Conservation (phyloP, 1,140 invertebrate genomes). For the Drosophila grimshawi region DNA sequence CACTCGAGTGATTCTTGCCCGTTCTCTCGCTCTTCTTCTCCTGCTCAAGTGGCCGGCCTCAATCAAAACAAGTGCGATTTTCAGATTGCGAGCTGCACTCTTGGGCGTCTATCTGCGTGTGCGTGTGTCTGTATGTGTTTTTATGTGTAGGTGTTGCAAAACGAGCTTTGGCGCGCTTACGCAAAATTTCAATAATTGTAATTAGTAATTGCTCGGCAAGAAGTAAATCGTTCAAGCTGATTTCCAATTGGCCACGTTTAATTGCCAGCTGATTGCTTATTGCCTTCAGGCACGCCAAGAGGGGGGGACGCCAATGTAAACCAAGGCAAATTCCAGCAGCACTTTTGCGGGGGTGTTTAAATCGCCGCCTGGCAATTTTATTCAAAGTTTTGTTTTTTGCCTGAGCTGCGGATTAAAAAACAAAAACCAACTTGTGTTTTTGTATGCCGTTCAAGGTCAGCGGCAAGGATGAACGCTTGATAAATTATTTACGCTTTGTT, state of each 20-base stretch:
- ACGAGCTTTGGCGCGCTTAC: slow-evolving; percentile 35
- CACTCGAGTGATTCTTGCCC: slow-evolving; percentile 63
- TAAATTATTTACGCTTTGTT: slow-evolving; percentile 29
- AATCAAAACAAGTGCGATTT: slow-evolving; percentile 53
- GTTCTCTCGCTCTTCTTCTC: neutral
- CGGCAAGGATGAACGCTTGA: slow-evolving; percentile 30
- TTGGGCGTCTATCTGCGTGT: slow-evolving; percentile 1
- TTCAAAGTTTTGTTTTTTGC: slow-evolving; percentile 22
- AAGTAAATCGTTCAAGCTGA: slow-evolving; percentile 66
- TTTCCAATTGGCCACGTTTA: slow-evolving; percentile 67
- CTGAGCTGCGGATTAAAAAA: slow-evolving; percentile 28
- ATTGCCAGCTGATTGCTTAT: slow-evolving; percentile 75
- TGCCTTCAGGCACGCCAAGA: slow-evolving; percentile 70
- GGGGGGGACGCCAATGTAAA: neutral
- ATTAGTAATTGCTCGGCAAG: slow-evolving; percentile 64
- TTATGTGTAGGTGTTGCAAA: slow-evolving; percentile 22
- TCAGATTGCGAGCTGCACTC: slow-evolving; percentile 47
- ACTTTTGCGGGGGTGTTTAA: slow-evolving; percentile 14
- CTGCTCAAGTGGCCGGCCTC: slow-evolving; percentile 46
- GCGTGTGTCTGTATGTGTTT: neutral
- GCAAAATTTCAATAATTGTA: slow-evolving; percentile 60
- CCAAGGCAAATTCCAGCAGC: slow-evolving; percentile 25
- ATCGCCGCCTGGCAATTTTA: neutral
- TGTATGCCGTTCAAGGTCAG: slow-evolving; percentile 15
- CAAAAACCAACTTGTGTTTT: neutral